Conservation (phyloP, 1,140 invertebrate genomes). For the Xylocopa sonorina region DNA sequence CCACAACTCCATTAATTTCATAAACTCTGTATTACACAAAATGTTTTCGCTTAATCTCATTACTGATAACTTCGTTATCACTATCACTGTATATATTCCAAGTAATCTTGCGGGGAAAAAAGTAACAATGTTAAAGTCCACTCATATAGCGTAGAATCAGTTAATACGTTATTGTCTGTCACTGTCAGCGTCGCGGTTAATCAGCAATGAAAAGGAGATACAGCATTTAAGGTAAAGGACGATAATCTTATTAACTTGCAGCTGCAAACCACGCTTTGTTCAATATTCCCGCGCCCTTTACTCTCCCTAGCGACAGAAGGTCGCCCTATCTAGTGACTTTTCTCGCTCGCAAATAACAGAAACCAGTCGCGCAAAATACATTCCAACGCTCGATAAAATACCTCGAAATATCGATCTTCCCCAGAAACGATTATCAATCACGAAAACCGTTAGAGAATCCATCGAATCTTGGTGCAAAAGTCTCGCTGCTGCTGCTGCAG, state of each 20-base stretch:
- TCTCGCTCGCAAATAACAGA: too few species aligned
- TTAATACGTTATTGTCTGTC: too few species aligned
- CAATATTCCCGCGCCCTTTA: conserved; percentile 26
- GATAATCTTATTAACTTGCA: neutral
- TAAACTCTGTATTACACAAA: neutral
- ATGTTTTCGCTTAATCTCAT: neutral
- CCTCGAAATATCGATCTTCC: too few species aligned
- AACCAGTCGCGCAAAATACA: too few species aligned
- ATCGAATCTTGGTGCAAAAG: too few species aligned
- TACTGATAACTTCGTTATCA: conserved; percentile 11
- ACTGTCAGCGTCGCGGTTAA: neutral
- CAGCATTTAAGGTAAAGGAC: neutral
- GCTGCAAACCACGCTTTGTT: too few species aligned
- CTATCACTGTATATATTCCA: neutral
- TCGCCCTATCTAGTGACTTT: neutral
- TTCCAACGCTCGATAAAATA: too few species aligned
- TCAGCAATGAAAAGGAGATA: neutral
- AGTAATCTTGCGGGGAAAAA: neutral
- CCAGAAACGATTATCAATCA: too few species aligned
- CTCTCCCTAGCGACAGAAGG: neutral
- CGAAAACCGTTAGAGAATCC: too few species aligned
- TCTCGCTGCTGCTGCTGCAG: too few species aligned
- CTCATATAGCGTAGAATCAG: neutral
- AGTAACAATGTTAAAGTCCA: neutral
- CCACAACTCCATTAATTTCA: neutral